Percentiles rank a stretch among this genome's conserved stretches.
Conservation (phyloP, 2,888 invertebrate genomes). For the Argyra leucocephala region DNA sequence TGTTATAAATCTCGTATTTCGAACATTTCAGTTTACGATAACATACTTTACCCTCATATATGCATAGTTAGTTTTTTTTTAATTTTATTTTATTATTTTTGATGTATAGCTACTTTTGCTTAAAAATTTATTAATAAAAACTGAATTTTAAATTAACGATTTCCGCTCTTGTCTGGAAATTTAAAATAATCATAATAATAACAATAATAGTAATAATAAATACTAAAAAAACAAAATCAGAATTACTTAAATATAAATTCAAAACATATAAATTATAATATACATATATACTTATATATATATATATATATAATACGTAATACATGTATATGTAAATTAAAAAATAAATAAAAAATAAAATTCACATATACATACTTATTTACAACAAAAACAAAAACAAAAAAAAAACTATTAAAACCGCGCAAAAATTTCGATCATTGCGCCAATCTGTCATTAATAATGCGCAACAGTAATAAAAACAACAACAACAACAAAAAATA, state of each 20-base stretch:
- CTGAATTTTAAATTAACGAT: slow-evolving; percentile 6
- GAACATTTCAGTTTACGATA: too few species aligned
- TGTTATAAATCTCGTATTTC: too few species aligned
- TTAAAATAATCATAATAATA: not conserved
- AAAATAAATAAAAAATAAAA: not conserved
- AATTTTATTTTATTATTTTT: too few species aligned
- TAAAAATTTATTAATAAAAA: not conserved
- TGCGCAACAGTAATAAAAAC: not conserved
- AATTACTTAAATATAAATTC: too few species aligned
- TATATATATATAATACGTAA: not conserved
- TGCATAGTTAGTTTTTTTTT: too few species aligned
- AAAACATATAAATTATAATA: too few species aligned
- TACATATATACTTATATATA: not conserved
- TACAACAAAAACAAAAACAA: not conserved
- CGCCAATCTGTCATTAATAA: slow-evolving; percentile 3
- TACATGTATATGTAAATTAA: not conserved
- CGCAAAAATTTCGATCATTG: slow-evolving; percentile 1
- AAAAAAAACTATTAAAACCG: not conserved
- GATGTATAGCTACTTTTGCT: too few species aligned
- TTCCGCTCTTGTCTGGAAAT: slow-evolving; percentile 4
- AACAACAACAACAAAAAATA: not conserved
- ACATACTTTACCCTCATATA: too few species aligned
- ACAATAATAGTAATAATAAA: not conserved
- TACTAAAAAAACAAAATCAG: too few species aligned
- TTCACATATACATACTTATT: not conserved